A percentile compares a stretch with the other conserved stretches of the same genome.
These are phyloP conservation scores for Chrysolina americana DNA, from an alignment of 2,888 invertebrate genomes.

Conservation along the genomic window DNA sequence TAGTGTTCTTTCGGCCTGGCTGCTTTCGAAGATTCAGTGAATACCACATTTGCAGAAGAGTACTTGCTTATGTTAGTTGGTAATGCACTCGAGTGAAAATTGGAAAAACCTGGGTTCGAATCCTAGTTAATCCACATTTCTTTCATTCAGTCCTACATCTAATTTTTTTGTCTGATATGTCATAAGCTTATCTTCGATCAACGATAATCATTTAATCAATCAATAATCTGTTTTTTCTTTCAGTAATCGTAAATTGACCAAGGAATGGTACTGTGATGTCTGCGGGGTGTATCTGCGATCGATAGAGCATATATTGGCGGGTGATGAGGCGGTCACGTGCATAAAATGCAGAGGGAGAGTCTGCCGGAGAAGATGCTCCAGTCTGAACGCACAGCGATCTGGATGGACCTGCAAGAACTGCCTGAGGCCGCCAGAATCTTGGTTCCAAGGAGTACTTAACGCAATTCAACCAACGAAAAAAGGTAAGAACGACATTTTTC, in stretches of 20 bases:
- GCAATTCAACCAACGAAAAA: conserved; percentile 58
- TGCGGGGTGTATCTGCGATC: conserved; percentile 64
- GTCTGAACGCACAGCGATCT: conserved; percentile 43
- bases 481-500: conserved; percentile 48
- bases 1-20: too few relatives aligned
- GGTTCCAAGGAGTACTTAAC: conserved; percentile 63
- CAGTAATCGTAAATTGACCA: conserved; percentile 44
- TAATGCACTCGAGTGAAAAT: too few relatives aligned
- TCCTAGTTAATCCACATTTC: too few relatives aligned
- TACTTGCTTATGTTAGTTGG: too few relatives aligned
- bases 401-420: conserved; percentile 65
- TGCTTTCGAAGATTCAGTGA: too few relatives aligned
- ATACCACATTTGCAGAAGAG: too few relatives aligned
- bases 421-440: conserved; percentile 57
- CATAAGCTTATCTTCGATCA: too few relatives aligned
- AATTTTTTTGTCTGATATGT: too few relatives aligned
- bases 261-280: conserved; percentile 64
- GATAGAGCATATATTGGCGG: conserved; percentile 61
- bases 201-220: neutral
- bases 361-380: conserved; percentile 63
- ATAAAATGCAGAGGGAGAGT: conserved; percentile 62
- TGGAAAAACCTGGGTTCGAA: too few relatives aligned
- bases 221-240: conserved; percentile 21
- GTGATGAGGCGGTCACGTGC: conserved; percentile 63
- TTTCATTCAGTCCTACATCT: too few relatives aligned